These are phyloP conservation scores for Tinea pellionella DNA, from an alignment of 2,888 invertebrate genomes.

Conservation along the genomic window DNA sequence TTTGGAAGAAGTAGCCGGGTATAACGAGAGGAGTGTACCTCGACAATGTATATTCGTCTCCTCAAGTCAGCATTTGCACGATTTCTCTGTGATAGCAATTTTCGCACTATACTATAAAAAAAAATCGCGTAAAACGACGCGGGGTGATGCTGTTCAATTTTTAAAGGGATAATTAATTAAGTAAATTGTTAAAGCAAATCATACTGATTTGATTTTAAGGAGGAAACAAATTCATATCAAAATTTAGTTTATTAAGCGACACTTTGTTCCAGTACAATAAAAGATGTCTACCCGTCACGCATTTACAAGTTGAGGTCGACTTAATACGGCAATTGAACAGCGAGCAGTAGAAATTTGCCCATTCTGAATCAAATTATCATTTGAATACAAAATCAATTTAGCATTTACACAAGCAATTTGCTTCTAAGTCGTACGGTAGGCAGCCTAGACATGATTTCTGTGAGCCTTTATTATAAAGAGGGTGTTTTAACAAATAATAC, in stretches of 20 bases:
- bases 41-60: too few species aligned
- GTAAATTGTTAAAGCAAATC: too few species aligned
- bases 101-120: too few species aligned
- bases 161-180: too few species aligned
- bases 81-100: too few species aligned
- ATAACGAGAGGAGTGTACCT: too few species aligned
- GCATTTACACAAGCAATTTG: slow-evolving; percentile 46
- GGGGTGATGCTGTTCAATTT: too few species aligned
- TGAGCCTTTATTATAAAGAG: slow-evolving; percentile 30
- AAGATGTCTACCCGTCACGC: slow-evolving; percentile 10
- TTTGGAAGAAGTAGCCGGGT: too few species aligned
- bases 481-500: slow-evolving; percentile 13
- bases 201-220: too few species aligned
- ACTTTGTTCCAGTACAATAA: slow-evolving; percentile 11
- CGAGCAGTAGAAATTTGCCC: slow-evolving; percentile 26
- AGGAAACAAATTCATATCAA: not conserved
- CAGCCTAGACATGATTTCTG: slow-evolving; percentile 23
- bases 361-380: slow-evolving; percentile 46
- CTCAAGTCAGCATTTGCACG: too few species aligned
- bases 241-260: not conserved
- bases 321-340: slow-evolving; percentile 21
- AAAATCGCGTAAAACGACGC: too few species aligned
- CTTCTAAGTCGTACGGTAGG: slow-evolving; percentile 16
- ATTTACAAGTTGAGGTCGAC: slow-evolving; percentile 12
- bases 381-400: slow-evolving; percentile 56